Base-by-base conservation (phyloP, 2,797 vertebrate species). In the Danio kyathit region DNA sequence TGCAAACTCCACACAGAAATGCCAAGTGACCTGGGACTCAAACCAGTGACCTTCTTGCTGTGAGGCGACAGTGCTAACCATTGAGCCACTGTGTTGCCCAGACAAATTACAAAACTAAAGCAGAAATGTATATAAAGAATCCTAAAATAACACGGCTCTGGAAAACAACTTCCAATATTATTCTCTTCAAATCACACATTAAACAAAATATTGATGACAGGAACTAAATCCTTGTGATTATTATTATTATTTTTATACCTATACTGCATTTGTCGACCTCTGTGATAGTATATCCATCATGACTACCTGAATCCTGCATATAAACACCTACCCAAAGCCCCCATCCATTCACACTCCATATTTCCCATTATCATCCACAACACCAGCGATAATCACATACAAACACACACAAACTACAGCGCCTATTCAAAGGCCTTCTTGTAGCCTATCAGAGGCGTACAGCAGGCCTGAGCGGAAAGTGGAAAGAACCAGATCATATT, bases 401-500 rank as follows among this genome's bases (percentile, higher is more conserved):
- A 61, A 13, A 71, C 41, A 54, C 9, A 60, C 76, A 70, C 2
- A 1, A 59, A 49, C 21, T 56, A 44, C 40, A 64, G 40, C 12
- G 56, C 7, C 8, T 21, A 56, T 64, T 29, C 52, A 59, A 67
- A 67, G 75, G 21, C 44, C 54, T 70, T 79, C 11, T 49, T 63
- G 17, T 54, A 72, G 77, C 6, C 67, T 79, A 79, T 71, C 77
- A 49, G 38, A 21, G 48, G 13, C 17, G 8, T 57, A 29, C 77
- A 70, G 76, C 66, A 54, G 77, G 57, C 57, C 57, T 21, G 57
- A 52, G 38, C 46, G 9, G n/a, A 38, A 52, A 46, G 66, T 61
- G 65, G 56, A 73, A 72, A 80, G 60, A 54, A 54, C 46, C 0
- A 17, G 65, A 59, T 79, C 64, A 79, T 59, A 79, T 73, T 80